A percentile compares a stretch with the other conserved stretches of the same genome.
Conservation (phyloP, 2,113 vertebrate genomes). For the Clarias batrachus region DNA sequence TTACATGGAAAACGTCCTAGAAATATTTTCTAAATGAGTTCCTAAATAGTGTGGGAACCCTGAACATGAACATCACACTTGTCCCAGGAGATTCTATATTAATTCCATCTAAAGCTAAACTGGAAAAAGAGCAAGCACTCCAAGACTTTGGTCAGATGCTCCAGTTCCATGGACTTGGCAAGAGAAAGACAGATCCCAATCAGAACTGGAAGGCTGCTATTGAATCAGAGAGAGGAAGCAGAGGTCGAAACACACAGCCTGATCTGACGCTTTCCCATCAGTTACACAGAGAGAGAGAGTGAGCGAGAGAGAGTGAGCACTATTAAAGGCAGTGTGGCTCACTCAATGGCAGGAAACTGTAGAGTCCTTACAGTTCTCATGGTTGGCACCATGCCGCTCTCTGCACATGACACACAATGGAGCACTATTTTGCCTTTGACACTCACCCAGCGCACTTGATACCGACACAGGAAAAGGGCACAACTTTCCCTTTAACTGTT, state of each 20-base stretch:
- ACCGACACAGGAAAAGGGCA: conserved; percentile 11
- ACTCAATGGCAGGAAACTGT: conserved; percentile 50
- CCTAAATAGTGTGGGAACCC: conserved; percentile 14
- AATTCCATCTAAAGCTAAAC: background rate
- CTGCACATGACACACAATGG: conserved; percentile 54
- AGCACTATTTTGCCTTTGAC: conserved; percentile 28
- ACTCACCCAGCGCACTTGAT: conserved; percentile 14
- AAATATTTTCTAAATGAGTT: background rate
- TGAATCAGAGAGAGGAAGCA: conserved; percentile 41
- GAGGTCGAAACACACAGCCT: background rate
- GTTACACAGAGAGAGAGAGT: background rate
- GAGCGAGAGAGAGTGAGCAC: conserved; percentile 12
- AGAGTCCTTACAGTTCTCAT: conserved; percentile 33
- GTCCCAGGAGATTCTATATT: background rate
- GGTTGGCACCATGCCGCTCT: conserved; percentile 41
- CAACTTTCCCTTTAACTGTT: conserved; percentile 13
- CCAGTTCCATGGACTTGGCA: background rate
- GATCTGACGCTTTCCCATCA: conserved; percentile 11
- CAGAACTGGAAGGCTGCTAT: background rate
- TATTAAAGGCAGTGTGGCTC: conserved; percentile 10
- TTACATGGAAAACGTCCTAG: background rate
- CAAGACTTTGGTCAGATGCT: background rate
- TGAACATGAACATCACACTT: background rate
- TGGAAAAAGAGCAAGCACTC: background rate
- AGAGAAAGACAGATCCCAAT: conserved; percentile 15